Conservation (phyloP, 2,797 vertebrate species). For the Spatula clypeata region DNA sequence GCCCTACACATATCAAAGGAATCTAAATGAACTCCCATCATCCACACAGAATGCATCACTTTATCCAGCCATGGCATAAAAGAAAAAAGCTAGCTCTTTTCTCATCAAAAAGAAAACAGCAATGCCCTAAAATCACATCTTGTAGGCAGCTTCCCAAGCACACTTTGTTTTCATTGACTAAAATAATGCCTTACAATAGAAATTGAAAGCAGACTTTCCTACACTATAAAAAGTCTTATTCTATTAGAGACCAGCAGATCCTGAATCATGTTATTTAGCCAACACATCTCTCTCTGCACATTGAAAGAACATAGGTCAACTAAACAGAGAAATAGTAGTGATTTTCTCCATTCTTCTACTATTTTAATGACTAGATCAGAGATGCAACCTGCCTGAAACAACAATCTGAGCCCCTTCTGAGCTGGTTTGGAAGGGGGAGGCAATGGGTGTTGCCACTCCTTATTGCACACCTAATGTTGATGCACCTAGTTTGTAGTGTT, state of each 20-base stretch:
- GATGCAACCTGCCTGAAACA: neutral
- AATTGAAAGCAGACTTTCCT: conserved; percentile 47
- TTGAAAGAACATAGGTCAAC: neutral
- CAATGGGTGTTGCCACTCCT: neutral
- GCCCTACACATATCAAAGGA: neutral
- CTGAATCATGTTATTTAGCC: neutral
- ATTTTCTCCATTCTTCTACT: neutral
- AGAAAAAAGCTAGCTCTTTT: conserved; percentile 56
- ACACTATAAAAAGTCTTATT: neutral
- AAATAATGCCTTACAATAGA: conserved; percentile 27
- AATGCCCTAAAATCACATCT: conserved; percentile 34
- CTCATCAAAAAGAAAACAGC: conserved; percentile 42
- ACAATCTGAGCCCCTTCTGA: neutral
- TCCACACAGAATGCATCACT: conserved; percentile 3
- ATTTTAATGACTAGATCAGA: neutral
- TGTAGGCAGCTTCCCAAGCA: conserved; percentile 59
- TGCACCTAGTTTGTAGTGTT: neutral
- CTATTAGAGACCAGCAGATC: neutral
- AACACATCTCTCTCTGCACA: neutral
- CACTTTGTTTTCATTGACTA: conserved; percentile 51
- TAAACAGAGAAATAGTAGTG: neutral
- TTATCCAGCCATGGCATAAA: conserved; percentile 15
- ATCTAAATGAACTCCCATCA: neutral
- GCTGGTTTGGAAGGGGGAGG: neutral
- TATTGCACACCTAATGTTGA: neutral